These are phyloP conservation scores for Pimpla rufipes DNA, from an alignment of 2,888 invertebrate species.

Conservation along the genomic window DNA sequence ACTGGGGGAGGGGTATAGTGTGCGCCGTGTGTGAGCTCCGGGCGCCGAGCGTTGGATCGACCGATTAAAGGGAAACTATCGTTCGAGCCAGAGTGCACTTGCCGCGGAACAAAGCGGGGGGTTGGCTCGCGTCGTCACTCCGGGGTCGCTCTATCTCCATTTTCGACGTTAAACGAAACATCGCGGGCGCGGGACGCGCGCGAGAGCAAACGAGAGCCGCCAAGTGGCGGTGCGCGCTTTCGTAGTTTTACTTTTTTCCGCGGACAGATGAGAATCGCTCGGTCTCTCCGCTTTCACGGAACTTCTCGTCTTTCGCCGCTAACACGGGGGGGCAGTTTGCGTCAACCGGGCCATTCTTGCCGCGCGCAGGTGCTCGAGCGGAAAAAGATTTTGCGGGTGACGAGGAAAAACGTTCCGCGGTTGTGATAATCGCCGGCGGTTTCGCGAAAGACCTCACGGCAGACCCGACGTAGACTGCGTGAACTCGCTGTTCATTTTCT, in stretches of 20 bases:
- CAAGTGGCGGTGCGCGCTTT: constrained; percentile 16
- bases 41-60: constrained; percentile 42
- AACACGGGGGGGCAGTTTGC: neutral
- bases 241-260: constrained; percentile 27
- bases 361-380: neutral
- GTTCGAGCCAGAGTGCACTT: constrained; percentile 36
- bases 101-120: constrained; percentile 40
- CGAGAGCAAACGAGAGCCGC: constrained; percentile 26
- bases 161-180: constrained; percentile 48
- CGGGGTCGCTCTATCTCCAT: constrained; percentile 33
- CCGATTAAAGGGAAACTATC: constrained; percentile 68
- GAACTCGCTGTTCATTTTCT: too few species aligned
- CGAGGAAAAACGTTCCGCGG: neutral
- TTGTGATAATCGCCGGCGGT: neutral
- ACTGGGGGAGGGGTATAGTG: neutral
- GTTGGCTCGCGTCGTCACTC: constrained; percentile 10
- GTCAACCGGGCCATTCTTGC: neutral
- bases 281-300: constrained; percentile 17
- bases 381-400: neutral
- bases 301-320: constrained; percentile 1
- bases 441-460: neutral
- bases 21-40: constrained; percentile 11
- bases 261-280: constrained; percentile 19
- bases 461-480: neutral
- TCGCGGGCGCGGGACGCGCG: constrained; percentile 6